Evolutionary conservation across 1,140 invertebrate species (phyloP).

Genomic region (Notospermus geniculatus): DNA sequence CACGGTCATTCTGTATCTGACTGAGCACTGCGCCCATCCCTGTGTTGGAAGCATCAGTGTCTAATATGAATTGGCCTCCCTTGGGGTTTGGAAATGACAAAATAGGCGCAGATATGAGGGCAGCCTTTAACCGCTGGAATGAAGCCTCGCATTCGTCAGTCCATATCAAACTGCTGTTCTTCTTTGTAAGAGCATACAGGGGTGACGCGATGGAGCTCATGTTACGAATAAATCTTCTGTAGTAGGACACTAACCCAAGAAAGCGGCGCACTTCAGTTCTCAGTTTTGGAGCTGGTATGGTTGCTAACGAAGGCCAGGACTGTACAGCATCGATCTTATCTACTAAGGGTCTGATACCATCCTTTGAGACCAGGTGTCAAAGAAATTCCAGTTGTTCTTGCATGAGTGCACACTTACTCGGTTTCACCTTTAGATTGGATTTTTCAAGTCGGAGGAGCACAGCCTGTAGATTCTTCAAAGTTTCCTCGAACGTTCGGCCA

Average conservation of each 20-base stretch:
- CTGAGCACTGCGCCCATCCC: slow-evolving; percentile 34
- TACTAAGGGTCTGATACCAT: no score
- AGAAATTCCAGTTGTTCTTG: slow-evolving; percentile 16
- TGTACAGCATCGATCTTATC: no score
- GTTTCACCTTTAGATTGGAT: slow-evolving; percentile 17
- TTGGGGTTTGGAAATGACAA: slow-evolving; percentile 18
- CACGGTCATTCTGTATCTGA: slow-evolving; percentile 23
- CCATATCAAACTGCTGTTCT: slow-evolving; percentile 22
- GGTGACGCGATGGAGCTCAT: slow-evolving; percentile 23
- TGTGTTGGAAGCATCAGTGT: slow-evolving; percentile 25
- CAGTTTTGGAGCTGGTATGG: no score
- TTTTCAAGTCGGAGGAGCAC: no score
- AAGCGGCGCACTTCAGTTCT: no score
- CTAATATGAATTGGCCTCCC: slow-evolving; percentile 23
- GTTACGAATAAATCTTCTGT: slow-evolving; percentile 54
- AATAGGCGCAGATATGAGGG: slow-evolving; percentile 20
- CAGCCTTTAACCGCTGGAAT: slow-evolving; percentile 20
- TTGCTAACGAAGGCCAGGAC: no score
- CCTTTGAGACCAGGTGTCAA: slow-evolving; percentile 7
- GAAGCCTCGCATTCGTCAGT: slow-evolving; percentile 13
- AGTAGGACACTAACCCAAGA: slow-evolving; percentile 49
- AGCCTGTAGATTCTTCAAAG: no score
- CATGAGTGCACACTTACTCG: slow-evolving; percentile 18
- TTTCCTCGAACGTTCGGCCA: no score
- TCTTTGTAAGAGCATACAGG: slow-evolving; percentile 24